These are phyloP conservation scores for Candoia aspera DNA, from an alignment of 2,113 vertebrate genomes.

Conservation along the genomic window DNA sequence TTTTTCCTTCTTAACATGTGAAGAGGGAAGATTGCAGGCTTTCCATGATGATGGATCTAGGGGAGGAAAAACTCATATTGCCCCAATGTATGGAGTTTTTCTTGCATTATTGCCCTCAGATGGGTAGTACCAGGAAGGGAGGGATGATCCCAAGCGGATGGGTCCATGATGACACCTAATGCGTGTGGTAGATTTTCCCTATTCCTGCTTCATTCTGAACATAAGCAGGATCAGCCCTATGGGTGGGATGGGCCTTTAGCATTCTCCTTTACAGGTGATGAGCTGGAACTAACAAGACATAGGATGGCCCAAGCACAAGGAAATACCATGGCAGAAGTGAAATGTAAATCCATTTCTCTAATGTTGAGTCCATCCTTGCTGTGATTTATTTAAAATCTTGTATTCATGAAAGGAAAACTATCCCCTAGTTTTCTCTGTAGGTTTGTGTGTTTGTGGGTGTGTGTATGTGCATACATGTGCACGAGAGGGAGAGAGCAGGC, in stretches of 20 bases:
- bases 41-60: not conserved
- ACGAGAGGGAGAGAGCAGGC: not conserved
- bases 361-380: not conserved
- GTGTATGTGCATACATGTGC: not conserved
- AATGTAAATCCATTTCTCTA: not conserved
- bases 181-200: no score
- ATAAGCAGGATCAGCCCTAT: not conserved
- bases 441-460: not conserved
- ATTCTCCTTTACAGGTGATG: not conserved
- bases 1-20: not conserved
- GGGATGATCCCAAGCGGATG: not conserved
- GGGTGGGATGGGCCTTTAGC: not conserved
- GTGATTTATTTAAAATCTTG: not conserved
- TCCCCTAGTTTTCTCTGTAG: conserved; percentile 4
- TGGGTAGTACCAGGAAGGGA: not conserved
- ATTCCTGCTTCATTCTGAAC: not conserved
- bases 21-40: not conserved
- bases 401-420: conserved; percentile 34
- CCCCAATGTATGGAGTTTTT: not conserved
- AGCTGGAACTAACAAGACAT: not conserved
- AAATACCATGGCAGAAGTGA: not conserved
- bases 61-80: not conserved
- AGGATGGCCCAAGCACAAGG: not conserved
- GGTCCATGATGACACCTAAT: no score
- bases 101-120: not conserved